phyloP scores from a whole-genome alignment of 2,888 invertebrate species.

The Nomada flava region DNA sequence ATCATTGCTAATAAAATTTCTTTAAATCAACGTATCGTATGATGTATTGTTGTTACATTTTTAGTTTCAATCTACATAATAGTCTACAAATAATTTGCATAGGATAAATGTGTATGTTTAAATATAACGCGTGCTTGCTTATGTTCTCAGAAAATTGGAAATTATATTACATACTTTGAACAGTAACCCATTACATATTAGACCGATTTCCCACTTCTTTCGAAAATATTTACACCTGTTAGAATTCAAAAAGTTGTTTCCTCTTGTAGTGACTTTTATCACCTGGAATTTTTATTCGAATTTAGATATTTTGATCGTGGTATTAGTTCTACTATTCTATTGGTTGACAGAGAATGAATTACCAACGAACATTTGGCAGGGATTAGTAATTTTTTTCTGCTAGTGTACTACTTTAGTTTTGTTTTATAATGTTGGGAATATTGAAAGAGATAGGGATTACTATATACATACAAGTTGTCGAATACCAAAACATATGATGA shows the following conservation, averaged over 20 bases:
- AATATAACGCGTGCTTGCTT: background rate
- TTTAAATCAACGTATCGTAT: background rate
- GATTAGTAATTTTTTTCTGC: slow-evolving; percentile 9
- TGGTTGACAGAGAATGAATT: background rate
- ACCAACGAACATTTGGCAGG: background rate
- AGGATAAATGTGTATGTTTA: background rate
- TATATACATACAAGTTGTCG: slow-evolving; percentile 45
- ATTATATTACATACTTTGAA: background rate
- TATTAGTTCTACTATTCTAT: background rate
- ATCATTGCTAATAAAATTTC: slow-evolving; percentile 42
- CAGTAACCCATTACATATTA: background rate
- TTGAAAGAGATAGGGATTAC: slow-evolving; percentile 23
- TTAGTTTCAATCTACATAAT: background rate
- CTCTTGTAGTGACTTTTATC: background rate
- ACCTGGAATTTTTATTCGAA: background rate
- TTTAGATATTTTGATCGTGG: slow-evolving; percentile 3
- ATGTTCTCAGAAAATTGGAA: background rate
- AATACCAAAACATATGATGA: slow-evolving; percentile 74
- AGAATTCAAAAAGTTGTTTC: slow-evolving; percentile 14
- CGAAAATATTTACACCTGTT: slow-evolving; percentile 9
- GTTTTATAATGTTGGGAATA: slow-evolving; percentile 20
- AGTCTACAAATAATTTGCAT: background rate
- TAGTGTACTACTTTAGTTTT: background rate
- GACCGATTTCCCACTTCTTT: background rate
- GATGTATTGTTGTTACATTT: background rate